Percentiles rank a stretch among this genome's conserved stretches.
phyloP scores from a whole-genome alignment of 1,140 invertebrate genomes.

The Ostrea denselamellosa region DNA sequence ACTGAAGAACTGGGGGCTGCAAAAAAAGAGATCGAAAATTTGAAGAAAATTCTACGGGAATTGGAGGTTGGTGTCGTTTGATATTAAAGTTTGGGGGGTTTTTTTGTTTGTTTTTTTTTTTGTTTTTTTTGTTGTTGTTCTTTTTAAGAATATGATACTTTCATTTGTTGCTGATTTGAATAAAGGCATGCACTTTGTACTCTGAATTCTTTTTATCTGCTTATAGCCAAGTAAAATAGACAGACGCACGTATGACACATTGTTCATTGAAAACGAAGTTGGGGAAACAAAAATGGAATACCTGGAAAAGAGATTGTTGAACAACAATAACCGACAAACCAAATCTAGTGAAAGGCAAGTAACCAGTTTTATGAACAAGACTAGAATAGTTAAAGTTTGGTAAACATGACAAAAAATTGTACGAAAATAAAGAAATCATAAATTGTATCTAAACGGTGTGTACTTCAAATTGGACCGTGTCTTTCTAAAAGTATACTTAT shows the following conservation, averaged over 20 bases:
- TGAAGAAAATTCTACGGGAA: constrained; percentile 66
- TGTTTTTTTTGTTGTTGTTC: too few relatives aligned
- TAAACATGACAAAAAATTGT: too few relatives aligned
- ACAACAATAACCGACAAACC: constrained; percentile 42
- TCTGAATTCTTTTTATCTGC: neutral
- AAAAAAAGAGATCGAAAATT: constrained; percentile 68
- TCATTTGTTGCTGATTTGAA: neutral
- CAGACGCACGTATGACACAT: neutral
- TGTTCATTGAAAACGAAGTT: constrained; percentile 43
- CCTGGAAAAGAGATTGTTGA: constrained; percentile 25
- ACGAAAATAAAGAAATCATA: too few relatives aligned
- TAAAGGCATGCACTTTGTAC: neutral
- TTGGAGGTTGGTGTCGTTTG: constrained; percentile 62
- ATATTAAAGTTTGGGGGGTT: too few relatives aligned
- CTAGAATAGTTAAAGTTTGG: too few relatives aligned
- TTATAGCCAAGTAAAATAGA: neutral
- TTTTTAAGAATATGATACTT: neutral
- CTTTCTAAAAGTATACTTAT: neutral
- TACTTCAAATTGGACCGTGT: too few relatives aligned
- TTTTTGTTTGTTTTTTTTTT: too few relatives aligned
- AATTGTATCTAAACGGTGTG: too few relatives aligned
- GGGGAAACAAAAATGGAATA: constrained; percentile 17
- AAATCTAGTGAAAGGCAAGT: constrained; percentile 7
- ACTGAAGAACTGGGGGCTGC: constrained; percentile 67
- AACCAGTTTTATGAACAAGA: too few relatives aligned